Evolutionary conservation across 2,113 vertebrate species (phyloP), one percentile per base, ranked within the genome.

Genomic region (Oceanites oceanicus): DNA sequence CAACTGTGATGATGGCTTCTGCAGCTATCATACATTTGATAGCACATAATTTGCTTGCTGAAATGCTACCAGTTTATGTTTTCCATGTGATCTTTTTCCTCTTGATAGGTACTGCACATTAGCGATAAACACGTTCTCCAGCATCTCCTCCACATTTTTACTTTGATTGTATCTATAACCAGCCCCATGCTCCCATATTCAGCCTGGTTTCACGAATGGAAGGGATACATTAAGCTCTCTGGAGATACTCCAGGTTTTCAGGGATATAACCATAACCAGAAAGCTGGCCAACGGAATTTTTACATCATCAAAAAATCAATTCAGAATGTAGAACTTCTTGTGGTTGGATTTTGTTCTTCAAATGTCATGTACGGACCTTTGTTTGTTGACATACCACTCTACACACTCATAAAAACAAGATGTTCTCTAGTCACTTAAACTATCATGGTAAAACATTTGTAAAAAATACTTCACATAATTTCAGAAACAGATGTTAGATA

Each of bases 361-460:
- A 92, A 94, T 94, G 75, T 96, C 93, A 90, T 88, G 87, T 79
- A 78, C 22, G 55, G 80, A 94, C 78, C 89, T 97, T 88, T 86
- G 91, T 96, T 97, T 98, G 92, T 93, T 97, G 96, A 97, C 92
- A 95, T 76, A 95, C 87, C 62, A 12, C 82, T 67, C 94, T 75
- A 86, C 92, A 88, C 73, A 40, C 65, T 97, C 96, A 97, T 95
- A 94, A 81, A 98, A 98, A 97, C 96, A 97, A 98, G 95, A 97
- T 97, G 96, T 98, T 98, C 96, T 95, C 66, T 80, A 95, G 83
- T 77, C 90, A 70, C 66, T 94, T 94, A 83, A 36, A 72, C 66
- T 83, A 92, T 86, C 55, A 84, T 68, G 86, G 97, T 84, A 89
- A 97, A 96, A 94, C 67, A 91, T 96, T 93, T 97, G 92, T 97